A percentile compares a stretch with the other conserved stretches of the same genome.
Conservation (phyloP, 1,140 invertebrate genomes). For the Papilio polyxenes region DNA sequence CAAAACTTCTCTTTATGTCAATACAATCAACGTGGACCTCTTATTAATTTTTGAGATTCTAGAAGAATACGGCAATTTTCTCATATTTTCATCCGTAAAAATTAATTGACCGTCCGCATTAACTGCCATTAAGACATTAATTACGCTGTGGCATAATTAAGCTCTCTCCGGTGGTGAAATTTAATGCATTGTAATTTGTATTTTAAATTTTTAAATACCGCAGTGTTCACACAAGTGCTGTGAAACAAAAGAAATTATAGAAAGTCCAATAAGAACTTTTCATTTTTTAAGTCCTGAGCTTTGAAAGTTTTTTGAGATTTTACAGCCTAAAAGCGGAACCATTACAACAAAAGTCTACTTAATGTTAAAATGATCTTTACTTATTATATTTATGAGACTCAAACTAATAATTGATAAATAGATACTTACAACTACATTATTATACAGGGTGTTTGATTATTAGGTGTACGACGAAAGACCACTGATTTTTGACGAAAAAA, state of each 20-base stretch:
- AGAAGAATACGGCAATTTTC: neutral
- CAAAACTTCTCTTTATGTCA: too few species aligned
- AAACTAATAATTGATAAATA: neutral
- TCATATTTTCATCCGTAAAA: neutral
- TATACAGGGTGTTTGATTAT: too few species aligned
- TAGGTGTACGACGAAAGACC: too few species aligned
- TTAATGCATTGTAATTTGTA: constrained; percentile 26
- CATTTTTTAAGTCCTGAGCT: neutral
- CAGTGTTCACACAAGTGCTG: neutral
- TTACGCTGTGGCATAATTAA: constrained; percentile 1
- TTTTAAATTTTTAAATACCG: constrained; percentile 19
- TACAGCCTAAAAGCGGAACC: constrained; percentile 4
- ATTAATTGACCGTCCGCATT: neutral
- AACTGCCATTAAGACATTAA: neutral
- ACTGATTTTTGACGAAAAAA: too few species aligned
- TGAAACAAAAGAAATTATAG: constrained; percentile 15
- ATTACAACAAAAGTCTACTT: neutral
- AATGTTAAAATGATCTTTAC: neutral
- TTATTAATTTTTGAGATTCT: neutral
- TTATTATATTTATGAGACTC: neutral
- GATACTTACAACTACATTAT: neutral
- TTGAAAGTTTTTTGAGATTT: neutral
- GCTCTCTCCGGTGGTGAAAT: constrained; percentile 4
- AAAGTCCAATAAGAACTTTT: neutral
- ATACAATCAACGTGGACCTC: too few species aligned